Evolutionary conservation across 2,797 vertebrate genomes (phyloP), one percentile per base, ranked within the genome.

Genomic region (Myotis pilosus): DNA sequence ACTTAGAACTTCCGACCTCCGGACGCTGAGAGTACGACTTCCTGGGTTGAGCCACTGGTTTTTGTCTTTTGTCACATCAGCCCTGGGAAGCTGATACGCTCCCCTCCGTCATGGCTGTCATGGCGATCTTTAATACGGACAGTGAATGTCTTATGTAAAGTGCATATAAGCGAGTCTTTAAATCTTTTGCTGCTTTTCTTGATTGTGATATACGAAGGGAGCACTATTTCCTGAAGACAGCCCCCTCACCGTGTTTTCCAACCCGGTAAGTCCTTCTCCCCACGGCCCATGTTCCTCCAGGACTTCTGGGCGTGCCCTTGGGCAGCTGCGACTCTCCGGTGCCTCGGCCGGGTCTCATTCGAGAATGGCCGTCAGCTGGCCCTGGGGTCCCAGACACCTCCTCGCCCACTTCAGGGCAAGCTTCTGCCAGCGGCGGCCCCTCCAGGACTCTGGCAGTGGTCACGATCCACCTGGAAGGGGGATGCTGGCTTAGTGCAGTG

Each of bases 91-190:
- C 69, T 10, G 0, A 13, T 20, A n/a, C 1, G 0, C 53, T 2
- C 0, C 33, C 38, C 38, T 36, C 33, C 19, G 15, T 6, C 2
- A 22, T 0, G 9, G 33, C 7, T 9, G 1, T 11, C 16, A 4
- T 0, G 8, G 38, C 9, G 5, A 6, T 17, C 51, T 36, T 8
- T 2, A 25, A 28, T 2, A 5, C 0, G 1, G n/a, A 68, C 12
- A 0, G 30, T 38, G 2, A 6, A 11, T 1, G 17, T 22, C 28
- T 30, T 2, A 3, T 0, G 15, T 22, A 22, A n/a, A 38, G 55
- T 5, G 33, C 0, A 38, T 44, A 17, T 8, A 7, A 47, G 1
- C 0, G 12, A 19, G 23, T 49, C 71, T 85, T 44, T 15, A 38
- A 12, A 41, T 19, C 33, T 17, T 33, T 49, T 3, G 6, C n/a